phyloP scores from a whole-genome alignment of 1,140 invertebrate species.

The Drosophila repleta region DNA sequence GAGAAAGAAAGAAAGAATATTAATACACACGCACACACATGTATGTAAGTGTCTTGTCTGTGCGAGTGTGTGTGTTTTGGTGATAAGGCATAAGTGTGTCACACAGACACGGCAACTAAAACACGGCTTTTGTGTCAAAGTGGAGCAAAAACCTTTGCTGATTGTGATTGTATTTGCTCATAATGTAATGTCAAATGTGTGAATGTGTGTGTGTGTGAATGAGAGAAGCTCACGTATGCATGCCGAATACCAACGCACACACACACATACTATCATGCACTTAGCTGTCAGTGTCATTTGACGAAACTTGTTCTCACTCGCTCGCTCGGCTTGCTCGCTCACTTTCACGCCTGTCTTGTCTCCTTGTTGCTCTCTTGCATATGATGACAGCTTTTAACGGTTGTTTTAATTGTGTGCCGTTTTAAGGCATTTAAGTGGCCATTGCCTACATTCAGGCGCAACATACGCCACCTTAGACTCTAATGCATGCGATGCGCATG shows the following conservation, averaged over 20 bases:
- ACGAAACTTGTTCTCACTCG: conserved; percentile 21
- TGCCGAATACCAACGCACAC: conserved; percentile 18
- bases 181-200: conserved; percentile 2
- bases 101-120: conserved; percentile 41
- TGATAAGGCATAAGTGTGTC: conserved; percentile 60
- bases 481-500: no score
- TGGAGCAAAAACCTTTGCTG: conserved; percentile 49
- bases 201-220: conserved; percentile 22
- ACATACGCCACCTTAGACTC: background rate
- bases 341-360: background rate
- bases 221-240: conserved; percentile 41
- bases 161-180: conserved; percentile 45
- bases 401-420: conserved; percentile 46
- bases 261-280: conserved; percentile 10
- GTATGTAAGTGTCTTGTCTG: conserved; percentile 14
- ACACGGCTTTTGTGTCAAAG: conserved; percentile 49
- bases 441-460: conserved; percentile 51
- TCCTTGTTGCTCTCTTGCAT: conserved; percentile 13
- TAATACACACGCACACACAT: background rate
- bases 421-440: conserved; percentile 41
- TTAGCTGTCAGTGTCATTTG: conserved; percentile 44
- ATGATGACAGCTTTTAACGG: conserved; percentile 24
- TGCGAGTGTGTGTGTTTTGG: conserved; percentile 15
- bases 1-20: conserved; percentile 21
- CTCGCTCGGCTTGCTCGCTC: no score